Conservation (phyloP, 2,888 invertebrate species). For the Aleiodes testaceus region DNA sequence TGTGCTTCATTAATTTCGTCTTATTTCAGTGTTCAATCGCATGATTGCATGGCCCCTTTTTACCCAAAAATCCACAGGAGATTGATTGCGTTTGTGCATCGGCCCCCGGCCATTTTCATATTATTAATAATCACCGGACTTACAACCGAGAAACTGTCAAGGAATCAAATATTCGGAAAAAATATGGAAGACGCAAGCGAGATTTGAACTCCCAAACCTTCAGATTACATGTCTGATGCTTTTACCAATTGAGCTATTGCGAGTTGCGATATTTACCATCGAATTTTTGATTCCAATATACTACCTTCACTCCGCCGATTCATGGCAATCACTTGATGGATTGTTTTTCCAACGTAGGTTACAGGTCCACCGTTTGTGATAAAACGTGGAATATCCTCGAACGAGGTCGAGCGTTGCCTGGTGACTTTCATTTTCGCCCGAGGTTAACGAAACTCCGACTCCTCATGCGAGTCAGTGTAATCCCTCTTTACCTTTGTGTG, state of each 20-base stretch:
- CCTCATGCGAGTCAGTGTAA: slow-evolving; percentile 26
- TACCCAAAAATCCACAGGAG: not conserved
- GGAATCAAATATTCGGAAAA: no score
- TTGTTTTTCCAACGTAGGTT: slow-evolving; percentile 29
- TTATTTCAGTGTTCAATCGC: slow-evolving; percentile 37
- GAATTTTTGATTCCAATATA: no score
- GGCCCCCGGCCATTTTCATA: no score
- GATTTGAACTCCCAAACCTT: no score
- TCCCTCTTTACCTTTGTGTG: slow-evolving; percentile 34
- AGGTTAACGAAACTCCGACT: slow-evolving; percentile 56
- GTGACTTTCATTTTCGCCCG: slow-evolving; percentile 62
- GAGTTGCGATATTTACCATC: no score
- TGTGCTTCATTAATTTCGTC: slow-evolving; percentile 56
- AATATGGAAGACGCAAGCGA: no score
- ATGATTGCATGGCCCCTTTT: not conserved
- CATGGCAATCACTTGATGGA: slow-evolving; percentile 13
- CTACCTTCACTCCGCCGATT: not conserved
- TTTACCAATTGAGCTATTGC: no score
- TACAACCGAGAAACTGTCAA: no score
- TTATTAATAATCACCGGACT: no score
- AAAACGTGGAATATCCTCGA: slow-evolving; percentile 50
- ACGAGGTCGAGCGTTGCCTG: slow-evolving; percentile 55
- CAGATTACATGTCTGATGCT: no score
- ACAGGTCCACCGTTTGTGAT: slow-evolving; percentile 16
- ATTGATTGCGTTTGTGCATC: not conserved